Percentiles rank a stretch among this genome's conserved stretches.
These are phyloP conservation scores for Sphecodes monilicornis DNA, from an alignment of 2,888 invertebrate species.

Conservation along the genomic window DNA sequence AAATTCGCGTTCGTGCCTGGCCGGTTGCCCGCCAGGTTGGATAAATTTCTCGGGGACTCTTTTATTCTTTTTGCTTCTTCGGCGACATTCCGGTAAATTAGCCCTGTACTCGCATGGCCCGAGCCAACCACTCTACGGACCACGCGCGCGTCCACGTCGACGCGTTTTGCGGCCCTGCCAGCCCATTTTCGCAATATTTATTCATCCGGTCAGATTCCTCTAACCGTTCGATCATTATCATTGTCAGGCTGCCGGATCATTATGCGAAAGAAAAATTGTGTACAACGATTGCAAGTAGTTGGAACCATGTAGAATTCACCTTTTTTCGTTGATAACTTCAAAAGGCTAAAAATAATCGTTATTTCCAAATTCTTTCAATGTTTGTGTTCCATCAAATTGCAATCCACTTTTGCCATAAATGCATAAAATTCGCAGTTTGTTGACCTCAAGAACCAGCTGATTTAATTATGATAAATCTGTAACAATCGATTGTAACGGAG, in stretches of 20 bases:
- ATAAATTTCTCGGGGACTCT: conserved; percentile 30
- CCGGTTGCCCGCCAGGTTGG: conserved; percentile 19
- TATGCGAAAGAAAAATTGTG: background rate
- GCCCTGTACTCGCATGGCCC: conserved; percentile 52
- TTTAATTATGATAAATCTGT: too few species aligned
- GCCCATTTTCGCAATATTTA: background rate
- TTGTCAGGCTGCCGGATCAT: background rate
- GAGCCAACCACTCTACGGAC: conserved; percentile 15
- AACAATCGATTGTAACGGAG: too few species aligned
- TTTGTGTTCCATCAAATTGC: too few species aligned
- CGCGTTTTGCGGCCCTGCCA: background rate
- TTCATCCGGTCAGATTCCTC: background rate
- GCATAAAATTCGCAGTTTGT: too few species aligned
- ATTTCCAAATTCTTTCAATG: too few species aligned
- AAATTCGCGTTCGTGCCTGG: conserved; percentile 20
- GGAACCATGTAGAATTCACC: too few species aligned
- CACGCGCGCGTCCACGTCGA: conserved; percentile 10
- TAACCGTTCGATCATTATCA: background rate
- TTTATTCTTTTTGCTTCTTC: conserved; percentile 36
- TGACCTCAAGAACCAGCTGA: too few species aligned
- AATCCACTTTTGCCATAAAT: too few species aligned
- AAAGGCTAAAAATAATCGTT: too few species aligned
- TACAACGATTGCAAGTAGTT: too few species aligned
- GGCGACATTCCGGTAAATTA: conserved; percentile 64
- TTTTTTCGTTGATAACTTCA: too few species aligned